These are phyloP conservation scores for Troides helena DNA, from an alignment of 2,888 invertebrate species.

Conservation along the genomic window DNA sequence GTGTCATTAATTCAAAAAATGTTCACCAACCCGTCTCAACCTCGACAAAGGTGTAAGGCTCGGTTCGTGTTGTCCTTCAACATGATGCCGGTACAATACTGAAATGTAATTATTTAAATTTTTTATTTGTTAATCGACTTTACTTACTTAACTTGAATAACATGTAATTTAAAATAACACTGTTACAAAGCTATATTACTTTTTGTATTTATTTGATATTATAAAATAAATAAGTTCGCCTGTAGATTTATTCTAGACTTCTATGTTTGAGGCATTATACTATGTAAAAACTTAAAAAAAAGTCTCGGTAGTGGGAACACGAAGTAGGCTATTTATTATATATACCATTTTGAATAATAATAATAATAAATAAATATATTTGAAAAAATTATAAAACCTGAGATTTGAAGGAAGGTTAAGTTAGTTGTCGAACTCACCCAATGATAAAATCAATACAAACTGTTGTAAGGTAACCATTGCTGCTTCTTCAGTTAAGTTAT, in stretches of 20 bases:
- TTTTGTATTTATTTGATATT: too few relatives aligned
- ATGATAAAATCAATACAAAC: neutral
- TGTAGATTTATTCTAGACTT: too few relatives aligned
- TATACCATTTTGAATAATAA: too few relatives aligned
- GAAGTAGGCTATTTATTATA: too few relatives aligned
- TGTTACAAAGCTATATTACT: too few relatives aligned
- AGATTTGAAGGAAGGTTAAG: too few relatives aligned
- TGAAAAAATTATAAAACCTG: too few relatives aligned
- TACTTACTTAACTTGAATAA: neutral
- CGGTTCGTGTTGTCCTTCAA: neutral
- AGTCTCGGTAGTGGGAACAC: too few relatives aligned
- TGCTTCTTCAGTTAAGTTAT: neutral
- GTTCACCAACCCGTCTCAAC: conserved; percentile 10
- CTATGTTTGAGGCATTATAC: too few relatives aligned
- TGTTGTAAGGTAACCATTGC: neutral
- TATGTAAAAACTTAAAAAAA: too few relatives aligned
- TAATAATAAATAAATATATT: too few relatives aligned
- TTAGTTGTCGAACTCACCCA: neutral
- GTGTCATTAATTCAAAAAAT: neutral
- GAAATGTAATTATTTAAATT: neutral
- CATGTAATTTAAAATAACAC: neutral
- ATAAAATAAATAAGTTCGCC: too few relatives aligned
- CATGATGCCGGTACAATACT: neutral
- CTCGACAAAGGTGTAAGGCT: neutral
- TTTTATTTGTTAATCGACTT: neutral